Percentiles rank a stretch among this genome's conserved stretches.
Evolutionary conservation across 2,113 vertebrate species (phyloP).

Genomic region (Ibidorhyncha struthersii): DNA sequence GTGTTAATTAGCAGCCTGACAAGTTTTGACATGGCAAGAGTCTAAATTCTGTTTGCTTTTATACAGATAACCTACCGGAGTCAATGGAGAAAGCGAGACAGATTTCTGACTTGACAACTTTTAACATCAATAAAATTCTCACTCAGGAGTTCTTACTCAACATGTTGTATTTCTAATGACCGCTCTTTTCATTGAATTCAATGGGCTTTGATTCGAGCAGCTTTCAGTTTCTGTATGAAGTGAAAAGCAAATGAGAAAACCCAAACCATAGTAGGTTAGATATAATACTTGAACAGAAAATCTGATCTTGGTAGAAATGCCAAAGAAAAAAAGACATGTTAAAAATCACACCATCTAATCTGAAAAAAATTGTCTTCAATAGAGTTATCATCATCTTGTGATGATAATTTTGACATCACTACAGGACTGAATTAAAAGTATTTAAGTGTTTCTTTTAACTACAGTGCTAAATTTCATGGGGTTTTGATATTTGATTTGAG

Average conservation of each 20-base stretch:
- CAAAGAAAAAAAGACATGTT: neutral
- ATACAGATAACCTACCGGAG: neutral
- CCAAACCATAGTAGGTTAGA: neutral
- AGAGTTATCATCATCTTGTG: neutral
- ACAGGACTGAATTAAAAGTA: neutral
- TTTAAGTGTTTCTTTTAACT: neutral
- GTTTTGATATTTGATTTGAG: neutral
- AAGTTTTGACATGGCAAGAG: neutral
- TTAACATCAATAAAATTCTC: neutral
- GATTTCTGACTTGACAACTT: slow-evolving; percentile 3
- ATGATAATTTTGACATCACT: neutral
- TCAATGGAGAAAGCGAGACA: neutral
- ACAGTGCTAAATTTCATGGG: neutral
- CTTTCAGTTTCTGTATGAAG: neutral
- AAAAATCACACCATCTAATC: neutral
- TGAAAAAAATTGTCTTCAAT: neutral
- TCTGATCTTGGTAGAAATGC: neutral
- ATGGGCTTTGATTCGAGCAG: neutral
- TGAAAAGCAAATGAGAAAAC: neutral
- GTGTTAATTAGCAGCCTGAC: slow-evolving; percentile 20
- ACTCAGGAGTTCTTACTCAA: neutral
- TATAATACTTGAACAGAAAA: neutral
- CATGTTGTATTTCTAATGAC: neutral
- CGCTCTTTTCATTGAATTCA: neutral
- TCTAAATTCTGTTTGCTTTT: slow-evolving; percentile 1